Evolutionary conservation across 1,140 invertebrate species (phyloP).

Genomic region (Anoplophora glabripennis): DNA sequence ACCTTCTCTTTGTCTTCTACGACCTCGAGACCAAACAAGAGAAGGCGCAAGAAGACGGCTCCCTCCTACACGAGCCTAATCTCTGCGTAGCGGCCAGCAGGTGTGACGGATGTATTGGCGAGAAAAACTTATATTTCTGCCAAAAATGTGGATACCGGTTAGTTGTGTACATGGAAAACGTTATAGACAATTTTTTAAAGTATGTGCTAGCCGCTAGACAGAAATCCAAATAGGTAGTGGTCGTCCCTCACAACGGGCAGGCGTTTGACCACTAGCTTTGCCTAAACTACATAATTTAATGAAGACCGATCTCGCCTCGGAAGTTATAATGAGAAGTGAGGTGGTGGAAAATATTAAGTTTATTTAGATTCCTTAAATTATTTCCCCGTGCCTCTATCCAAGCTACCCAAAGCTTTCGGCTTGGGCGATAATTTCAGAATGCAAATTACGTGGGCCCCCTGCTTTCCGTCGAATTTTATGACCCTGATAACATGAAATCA

Average conservation of each 20-base stretch:
- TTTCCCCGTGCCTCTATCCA: slow-evolving; percentile 11
- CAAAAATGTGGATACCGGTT: slow-evolving; percentile 2
- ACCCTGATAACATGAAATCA: slow-evolving; percentile 14
- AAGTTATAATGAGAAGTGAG: slow-evolving; percentile 5
- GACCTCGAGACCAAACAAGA: too few species aligned
- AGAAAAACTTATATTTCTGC: background rate
- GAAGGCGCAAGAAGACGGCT: too few species aligned
- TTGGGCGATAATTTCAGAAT: background rate
- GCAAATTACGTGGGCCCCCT: background rate
- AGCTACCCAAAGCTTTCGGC: background rate
- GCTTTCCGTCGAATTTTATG: slow-evolving; percentile 8
- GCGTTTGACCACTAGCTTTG: slow-evolving; percentile 13
- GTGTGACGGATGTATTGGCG: slow-evolving; percentile 12
- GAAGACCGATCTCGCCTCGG: background rate
- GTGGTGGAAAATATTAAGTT: too few species aligned
- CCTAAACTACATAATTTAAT: background rate
- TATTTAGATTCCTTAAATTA: too few species aligned
- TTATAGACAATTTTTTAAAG: too few species aligned
- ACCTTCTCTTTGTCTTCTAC: too few species aligned
- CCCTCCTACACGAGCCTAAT: slow-evolving; percentile 18
- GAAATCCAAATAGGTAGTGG: slow-evolving; percentile 8
- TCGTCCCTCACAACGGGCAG: slow-evolving; percentile 4
- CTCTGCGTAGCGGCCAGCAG: slow-evolving; percentile 5
- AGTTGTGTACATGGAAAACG: background rate
- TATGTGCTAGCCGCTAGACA: slow-evolving; percentile 4